Evolutionary conservation across 2,888 invertebrate genomes (phyloP).

Genomic region (Pristionchus exspectatus): DNA sequence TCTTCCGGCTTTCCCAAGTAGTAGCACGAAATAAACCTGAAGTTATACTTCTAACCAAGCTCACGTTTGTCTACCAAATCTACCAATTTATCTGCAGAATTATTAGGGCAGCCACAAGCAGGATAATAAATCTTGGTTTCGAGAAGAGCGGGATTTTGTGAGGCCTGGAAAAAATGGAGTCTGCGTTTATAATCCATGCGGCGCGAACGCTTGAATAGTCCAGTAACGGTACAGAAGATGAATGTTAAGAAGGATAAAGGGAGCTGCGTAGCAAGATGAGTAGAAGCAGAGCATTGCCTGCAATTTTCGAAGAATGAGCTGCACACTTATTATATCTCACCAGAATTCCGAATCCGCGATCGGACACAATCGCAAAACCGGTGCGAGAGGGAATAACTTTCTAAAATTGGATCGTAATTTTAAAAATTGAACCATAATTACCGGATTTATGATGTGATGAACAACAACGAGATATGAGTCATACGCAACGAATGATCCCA

Average conservation of each 20-base stretch:
- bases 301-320: too few species aligned
- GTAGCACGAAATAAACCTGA: neutral
- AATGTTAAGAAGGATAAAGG: neutral
- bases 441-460: neutral
- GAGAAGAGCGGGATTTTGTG: neutral
- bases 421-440: neutral
- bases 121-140: neutral
- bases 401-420: neutral
- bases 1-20: neutral
- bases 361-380: neutral
- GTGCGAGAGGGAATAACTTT: neutral
- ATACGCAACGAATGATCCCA: neutral
- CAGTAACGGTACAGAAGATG: conserved; percentile 11
- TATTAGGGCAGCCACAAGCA: neutral
- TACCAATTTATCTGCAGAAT: neutral
- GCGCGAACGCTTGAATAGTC: neutral
- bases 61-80: too few species aligned
- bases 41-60: neutral
- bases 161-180: neutral
- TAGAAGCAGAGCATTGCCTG: neutral
- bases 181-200: too few species aligned
- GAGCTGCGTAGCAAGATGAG: conserved; percentile 15
- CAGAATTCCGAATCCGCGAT: neutral
- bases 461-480: neutral
- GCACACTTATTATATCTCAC: neutral